Percentiles rank a stretch among this genome's conserved stretches.
Evolutionary conservation across 2,888 invertebrate genomes (phyloP).

Genomic region (Tiliacea citrago): DNA sequence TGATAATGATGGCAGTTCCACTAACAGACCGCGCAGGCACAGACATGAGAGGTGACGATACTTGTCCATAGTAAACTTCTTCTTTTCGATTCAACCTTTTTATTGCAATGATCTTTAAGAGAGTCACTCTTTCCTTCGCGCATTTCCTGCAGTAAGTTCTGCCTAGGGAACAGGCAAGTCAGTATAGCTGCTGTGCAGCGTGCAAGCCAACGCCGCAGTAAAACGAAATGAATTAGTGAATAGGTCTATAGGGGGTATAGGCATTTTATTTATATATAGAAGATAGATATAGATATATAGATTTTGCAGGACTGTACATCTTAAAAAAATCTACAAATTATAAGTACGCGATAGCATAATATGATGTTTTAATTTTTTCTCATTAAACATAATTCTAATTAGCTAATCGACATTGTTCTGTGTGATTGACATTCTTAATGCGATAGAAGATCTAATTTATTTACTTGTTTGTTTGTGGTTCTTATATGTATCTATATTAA

Average conservation of each 20-base stretch:
- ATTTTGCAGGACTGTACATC: no score
- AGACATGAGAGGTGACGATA: background rate
- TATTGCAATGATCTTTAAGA: background rate
- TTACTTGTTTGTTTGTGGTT: no score
- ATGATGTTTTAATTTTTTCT: no score
- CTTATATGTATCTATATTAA: no score
- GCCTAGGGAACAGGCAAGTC: background rate
- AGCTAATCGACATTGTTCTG: no score
- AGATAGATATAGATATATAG: no score
- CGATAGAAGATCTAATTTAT: no score
- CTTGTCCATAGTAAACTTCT: background rate
- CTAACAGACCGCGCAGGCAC: background rate
- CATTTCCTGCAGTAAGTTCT: background rate
- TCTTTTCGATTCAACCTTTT: background rate
- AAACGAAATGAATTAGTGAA: background rate
- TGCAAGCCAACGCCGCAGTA: background rate
- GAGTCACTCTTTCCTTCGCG: background rate
- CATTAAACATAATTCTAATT: no score
- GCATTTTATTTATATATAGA: no score
- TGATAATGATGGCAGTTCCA: background rate
- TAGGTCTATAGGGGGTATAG: background rate
- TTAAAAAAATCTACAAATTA: no score
- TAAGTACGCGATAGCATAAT: no score
- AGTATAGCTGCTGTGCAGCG: background rate
- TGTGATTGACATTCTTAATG: no score